A percentile compares a stretch with the other conserved stretches of the same genome.
These are phyloP conservation scores for Polyploca ridens DNA, from an alignment of 2,888 invertebrate species.

Conservation along the genomic window DNA sequence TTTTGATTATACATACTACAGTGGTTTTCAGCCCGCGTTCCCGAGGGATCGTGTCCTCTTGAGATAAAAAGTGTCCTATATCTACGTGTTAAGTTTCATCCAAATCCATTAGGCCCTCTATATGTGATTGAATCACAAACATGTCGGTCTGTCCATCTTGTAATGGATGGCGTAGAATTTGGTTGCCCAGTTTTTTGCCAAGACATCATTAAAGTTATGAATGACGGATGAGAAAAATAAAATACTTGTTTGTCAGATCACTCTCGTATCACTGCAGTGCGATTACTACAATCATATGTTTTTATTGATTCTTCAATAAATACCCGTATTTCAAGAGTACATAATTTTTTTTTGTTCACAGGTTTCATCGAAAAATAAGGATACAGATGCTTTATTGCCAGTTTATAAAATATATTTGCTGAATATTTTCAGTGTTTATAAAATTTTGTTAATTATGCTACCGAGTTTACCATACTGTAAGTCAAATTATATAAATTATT, in stretches of 20 bases:
- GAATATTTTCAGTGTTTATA: slow-evolving; percentile 83
- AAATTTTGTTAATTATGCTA: slow-evolving; percentile 82
- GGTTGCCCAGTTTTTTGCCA: not conserved
- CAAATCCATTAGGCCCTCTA: too few relatives aligned
- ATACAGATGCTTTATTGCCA: slow-evolving; percentile 81
- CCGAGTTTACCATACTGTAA: slow-evolving; percentile 81
- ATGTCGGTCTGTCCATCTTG: too few relatives aligned
- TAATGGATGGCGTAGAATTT: not conserved
- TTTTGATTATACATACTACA: too few relatives aligned
- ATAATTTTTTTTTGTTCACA: slow-evolving; percentile 48
- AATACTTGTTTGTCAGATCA: slow-evolving; percentile 2
- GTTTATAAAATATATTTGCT: slow-evolving; percentile 80
- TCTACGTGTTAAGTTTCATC: too few relatives aligned
- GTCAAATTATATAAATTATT: slow-evolving; percentile 83
- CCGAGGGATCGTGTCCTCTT: too few relatives aligned
- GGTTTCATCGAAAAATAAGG: slow-evolving; percentile 61
- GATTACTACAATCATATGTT: not conserved
- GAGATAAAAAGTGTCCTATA: too few relatives aligned
- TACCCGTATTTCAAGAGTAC: slow-evolving; percentile 8
- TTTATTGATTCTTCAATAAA: slow-evolving; percentile 4
- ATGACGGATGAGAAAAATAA: not conserved
- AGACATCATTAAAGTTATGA: not conserved
- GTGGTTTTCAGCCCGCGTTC: too few relatives aligned
- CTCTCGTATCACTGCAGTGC: slow-evolving; percentile 1
- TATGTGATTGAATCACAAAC: too few relatives aligned